Evolutionary conservation across 2,888 invertebrate genomes (phyloP).

Genomic region (Noctuana brunneofusca): DNA sequence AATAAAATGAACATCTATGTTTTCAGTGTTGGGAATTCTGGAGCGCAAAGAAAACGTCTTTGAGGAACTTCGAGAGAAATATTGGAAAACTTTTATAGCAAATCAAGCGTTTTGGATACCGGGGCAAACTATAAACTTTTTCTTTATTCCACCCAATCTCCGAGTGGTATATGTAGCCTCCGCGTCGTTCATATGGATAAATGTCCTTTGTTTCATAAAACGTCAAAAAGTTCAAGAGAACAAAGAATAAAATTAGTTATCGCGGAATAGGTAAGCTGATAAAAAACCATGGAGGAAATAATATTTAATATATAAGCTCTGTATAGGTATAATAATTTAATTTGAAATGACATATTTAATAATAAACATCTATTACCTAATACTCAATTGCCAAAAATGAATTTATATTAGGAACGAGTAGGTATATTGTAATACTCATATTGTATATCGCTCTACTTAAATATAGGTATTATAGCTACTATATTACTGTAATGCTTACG

Average conservation of each 20-base stretch:
- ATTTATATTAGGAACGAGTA: no score
- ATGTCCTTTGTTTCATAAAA: constrained; percentile 92
- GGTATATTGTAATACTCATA: no score
- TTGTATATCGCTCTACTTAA: no score
- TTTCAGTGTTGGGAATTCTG: constrained; percentile 83
- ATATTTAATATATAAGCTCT: no score
- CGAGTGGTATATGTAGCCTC: constrained; percentile 91
- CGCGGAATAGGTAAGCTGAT: no score
- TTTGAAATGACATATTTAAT: no score
- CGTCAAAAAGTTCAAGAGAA: constrained; percentile 66
- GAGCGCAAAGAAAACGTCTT: constrained; percentile 88
- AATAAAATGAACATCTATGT: not conserved
- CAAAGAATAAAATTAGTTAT: not conserved
- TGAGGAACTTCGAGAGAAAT: constrained; percentile 88
- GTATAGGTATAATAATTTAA: no score
- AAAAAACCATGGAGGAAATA: no score
- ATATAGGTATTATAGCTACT: no score
- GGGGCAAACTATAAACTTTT: constrained; percentile 90
- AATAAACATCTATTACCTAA: no score
- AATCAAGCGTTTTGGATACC: constrained; percentile 94
- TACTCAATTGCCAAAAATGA: no score
- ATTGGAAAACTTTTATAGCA: constrained; percentile 86
- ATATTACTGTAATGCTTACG: no score
- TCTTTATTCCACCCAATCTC: constrained; percentile 86
- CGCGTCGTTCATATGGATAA: constrained; percentile 92